Evolutionary conservation across 2,113 vertebrate species (phyloP).

Genomic region (Urocynchramus pylzowi): DNA sequence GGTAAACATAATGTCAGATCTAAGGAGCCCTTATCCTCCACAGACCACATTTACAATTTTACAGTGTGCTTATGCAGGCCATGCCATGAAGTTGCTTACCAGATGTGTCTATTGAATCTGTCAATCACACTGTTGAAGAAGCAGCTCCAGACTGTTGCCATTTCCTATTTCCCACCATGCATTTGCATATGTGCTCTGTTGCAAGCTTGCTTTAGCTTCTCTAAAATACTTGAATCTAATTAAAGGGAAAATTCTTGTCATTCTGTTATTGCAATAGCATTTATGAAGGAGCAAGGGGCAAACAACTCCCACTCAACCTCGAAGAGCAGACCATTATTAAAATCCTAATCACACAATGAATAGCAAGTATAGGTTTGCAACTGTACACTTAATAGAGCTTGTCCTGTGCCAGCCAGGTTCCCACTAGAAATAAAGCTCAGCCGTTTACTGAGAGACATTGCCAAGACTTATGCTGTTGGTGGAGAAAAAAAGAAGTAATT

Average conservation of each 20-base stretch:
- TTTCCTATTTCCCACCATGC: background rate
- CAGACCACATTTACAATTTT: constrained; percentile 60
- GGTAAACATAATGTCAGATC: constrained; percentile 69
- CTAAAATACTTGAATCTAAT: background rate
- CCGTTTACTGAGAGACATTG: background rate
- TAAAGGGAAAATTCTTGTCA: background rate
- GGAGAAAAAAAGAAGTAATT: background rate
- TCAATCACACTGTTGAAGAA: background rate
- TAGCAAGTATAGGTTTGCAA: background rate
- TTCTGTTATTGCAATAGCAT: background rate
- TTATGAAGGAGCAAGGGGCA: background rate
- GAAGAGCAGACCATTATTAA: background rate
- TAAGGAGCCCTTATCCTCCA: constrained; percentile 68
- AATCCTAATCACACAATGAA: background rate
- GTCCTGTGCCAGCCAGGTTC: background rate
- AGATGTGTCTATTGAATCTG: constrained; percentile 60
- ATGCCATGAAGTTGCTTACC: constrained; percentile 45
- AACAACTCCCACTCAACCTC: background rate
- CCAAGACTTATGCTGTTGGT: background rate
- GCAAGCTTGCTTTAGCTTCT: background rate
- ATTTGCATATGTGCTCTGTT: background rate
- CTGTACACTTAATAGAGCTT: background rate
- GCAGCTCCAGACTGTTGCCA: background rate
- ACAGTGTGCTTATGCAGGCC: background rate
- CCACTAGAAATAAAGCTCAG: background rate